Percentiles rank a stretch among this genome's conserved stretches.
These are phyloP conservation scores for Nyctalus aviator DNA, from an alignment of 2,797 vertebrate genomes.

Conservation along the genomic window DNA sequence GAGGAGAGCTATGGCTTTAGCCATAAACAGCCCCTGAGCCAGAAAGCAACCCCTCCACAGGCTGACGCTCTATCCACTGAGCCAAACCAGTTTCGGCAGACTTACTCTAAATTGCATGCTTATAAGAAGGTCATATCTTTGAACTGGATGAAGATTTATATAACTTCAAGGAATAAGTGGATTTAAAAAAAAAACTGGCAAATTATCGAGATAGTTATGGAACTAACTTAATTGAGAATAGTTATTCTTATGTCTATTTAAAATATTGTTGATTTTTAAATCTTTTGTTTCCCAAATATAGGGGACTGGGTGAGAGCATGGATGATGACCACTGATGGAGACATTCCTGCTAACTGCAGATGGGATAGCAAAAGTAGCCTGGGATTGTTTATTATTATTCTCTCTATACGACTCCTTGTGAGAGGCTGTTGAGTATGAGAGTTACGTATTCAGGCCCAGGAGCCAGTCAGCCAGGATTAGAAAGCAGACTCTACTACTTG, in stretches of 20 bases:
- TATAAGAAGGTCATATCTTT: too few relatives aligned
- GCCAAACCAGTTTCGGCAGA: too few relatives aligned
- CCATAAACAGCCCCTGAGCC: not conserved
- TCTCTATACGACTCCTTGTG: not conserved
- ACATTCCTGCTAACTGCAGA: not conserved
- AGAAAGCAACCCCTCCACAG: not conserved
- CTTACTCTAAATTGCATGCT: too few relatives aligned
- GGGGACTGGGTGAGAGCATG: not conserved
- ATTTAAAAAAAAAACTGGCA: too few relatives aligned
- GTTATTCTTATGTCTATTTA: too few relatives aligned
- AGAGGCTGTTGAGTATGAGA: not conserved
- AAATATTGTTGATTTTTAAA: too few relatives aligned
- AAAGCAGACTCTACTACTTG: conserved; percentile 1
- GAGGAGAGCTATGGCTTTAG: not conserved
- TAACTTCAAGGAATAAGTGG: too few relatives aligned
- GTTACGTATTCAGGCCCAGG: not conserved
- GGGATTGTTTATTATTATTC: not conserved
- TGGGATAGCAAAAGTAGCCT: not conserved
- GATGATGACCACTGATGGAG: not conserved
- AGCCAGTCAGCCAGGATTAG: not conserved
- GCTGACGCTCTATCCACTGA: too few relatives aligned
- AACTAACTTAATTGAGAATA: too few relatives aligned
- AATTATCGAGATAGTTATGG: too few relatives aligned
- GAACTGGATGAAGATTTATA: too few relatives aligned
- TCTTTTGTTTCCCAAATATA: too few relatives aligned